Evolutionary conservation across 2,888 invertebrate genomes (phyloP).

Genomic region (Andrena bucephala): DNA sequence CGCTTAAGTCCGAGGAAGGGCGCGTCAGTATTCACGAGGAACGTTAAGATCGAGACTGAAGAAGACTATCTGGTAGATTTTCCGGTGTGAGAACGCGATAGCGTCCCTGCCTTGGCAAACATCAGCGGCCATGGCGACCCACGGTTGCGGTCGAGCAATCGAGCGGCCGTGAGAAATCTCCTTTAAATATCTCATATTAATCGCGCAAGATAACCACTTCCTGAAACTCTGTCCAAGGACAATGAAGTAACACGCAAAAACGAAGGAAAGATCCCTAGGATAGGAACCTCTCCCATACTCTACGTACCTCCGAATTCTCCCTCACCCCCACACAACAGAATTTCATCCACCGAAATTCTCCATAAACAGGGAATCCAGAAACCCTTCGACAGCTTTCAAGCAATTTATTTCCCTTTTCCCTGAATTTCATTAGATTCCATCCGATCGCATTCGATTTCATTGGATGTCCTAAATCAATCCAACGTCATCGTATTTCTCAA

Average conservation of each 20-base stretch:
- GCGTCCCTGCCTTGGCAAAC: constrained; percentile 65
- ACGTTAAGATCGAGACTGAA: constrained; percentile 48
- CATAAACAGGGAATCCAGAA: no score
- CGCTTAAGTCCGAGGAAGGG: constrained; percentile 38
- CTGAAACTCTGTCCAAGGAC: background rate
- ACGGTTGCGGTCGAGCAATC: constrained; percentile 49
- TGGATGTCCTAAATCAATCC: background rate
- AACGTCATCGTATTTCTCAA: background rate
- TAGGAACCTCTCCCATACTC: background rate
- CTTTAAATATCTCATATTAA: constrained; percentile 37
- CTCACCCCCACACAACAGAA: no score
- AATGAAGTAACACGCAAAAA: background rate
- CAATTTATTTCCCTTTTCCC: no score
- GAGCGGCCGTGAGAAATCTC: constrained; percentile 46
- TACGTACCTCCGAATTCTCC: background rate
- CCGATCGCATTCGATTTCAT: no score
- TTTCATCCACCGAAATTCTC: no score
- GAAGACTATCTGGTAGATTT: constrained; percentile 68
- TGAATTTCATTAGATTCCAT: no score
- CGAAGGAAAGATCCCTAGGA: background rate
- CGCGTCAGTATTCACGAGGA: constrained; percentile 19
- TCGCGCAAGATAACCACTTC: constrained; percentile 29
- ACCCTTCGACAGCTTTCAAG: no score
- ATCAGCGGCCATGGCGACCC: constrained; percentile 53
- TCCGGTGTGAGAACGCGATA: constrained; percentile 68